These are phyloP conservation scores for Tribolium madens DNA, from an alignment of 1,140 invertebrate species.

Conservation along the genomic window DNA sequence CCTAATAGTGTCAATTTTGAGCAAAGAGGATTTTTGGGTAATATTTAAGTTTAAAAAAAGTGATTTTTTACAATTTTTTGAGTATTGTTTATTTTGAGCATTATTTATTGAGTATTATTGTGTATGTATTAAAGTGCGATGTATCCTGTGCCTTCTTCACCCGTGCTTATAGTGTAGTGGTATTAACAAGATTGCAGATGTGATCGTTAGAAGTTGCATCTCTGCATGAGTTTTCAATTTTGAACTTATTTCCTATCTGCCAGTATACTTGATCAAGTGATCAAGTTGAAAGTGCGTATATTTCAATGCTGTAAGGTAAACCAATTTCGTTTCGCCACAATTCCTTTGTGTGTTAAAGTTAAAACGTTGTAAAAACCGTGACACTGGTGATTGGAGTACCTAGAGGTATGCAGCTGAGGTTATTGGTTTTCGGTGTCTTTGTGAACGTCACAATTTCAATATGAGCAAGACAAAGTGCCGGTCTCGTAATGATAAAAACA, in stretches of 20 bases:
- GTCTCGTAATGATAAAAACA: constrained; percentile 30
- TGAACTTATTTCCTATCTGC: constrained; percentile 20
- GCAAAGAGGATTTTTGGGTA: too few species aligned
- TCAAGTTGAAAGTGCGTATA: constrained; percentile 47
- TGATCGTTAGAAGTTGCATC: too few species aligned
- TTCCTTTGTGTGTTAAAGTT: constrained; percentile 29
- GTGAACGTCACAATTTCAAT: constrained; percentile 32
- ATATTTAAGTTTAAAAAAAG: too few species aligned
- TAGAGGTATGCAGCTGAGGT: constrained; percentile 15
- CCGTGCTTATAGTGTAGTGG: too few species aligned
- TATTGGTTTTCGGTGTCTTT: constrained; percentile 33
- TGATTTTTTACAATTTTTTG: too few species aligned
- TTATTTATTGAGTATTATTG: too few species aligned
- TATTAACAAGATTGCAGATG: too few species aligned
- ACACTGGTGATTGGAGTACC: constrained; percentile 9
- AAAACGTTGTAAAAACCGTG: constrained; percentile 41
- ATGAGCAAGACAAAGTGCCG: constrained; percentile 31
- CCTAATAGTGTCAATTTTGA: too few species aligned
- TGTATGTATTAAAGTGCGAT: too few species aligned
- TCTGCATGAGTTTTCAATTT: constrained; percentile 36
- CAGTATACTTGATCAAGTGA: constrained; percentile 36
- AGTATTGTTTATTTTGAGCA: too few species aligned
- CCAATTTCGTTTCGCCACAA: constrained; percentile 46
- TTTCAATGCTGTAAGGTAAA: constrained; percentile 48
- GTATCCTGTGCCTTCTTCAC: too few species aligned